Percentiles rank a stretch among this genome's conserved stretches.
Evolutionary conservation across 1,140 invertebrate species (phyloP).

Genomic region (Drusus annulatus): DNA sequence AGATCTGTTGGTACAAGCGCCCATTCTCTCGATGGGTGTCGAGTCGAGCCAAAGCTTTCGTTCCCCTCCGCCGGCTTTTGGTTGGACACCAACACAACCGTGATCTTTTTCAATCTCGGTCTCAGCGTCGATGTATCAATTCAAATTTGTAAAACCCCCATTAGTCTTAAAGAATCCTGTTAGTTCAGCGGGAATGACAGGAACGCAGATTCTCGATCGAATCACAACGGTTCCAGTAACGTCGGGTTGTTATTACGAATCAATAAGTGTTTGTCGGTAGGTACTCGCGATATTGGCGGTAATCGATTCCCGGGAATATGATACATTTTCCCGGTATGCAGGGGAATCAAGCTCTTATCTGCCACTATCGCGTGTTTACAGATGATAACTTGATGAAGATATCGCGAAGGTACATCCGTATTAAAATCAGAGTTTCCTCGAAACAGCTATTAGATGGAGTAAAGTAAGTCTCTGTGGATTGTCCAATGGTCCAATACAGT

Average conservation of each 20-base stretch:
- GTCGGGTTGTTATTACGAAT: too few species aligned
- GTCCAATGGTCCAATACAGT: too few species aligned
- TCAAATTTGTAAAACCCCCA: too few species aligned
- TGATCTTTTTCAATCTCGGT: background rate
- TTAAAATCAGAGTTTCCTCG: background rate
- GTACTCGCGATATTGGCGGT: too few species aligned
- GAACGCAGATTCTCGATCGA: too few species aligned
- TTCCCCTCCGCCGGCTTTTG: background rate
- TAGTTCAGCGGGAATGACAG: too few species aligned
- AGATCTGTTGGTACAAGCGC: conserved; percentile 30
- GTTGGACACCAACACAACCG: background rate
- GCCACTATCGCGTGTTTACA: background rate
- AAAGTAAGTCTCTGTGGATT: background rate
- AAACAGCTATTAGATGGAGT: background rate
- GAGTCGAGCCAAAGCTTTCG: background rate
- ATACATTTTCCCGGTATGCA: background rate
- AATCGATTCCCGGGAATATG: too few species aligned
- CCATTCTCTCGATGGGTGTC: conserved; percentile 45
- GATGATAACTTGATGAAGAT: background rate
- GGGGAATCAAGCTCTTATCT: background rate
- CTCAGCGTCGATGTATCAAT: background rate
- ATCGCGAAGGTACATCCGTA: background rate
- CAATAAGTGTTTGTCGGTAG: too few species aligned
- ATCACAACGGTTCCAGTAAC: too few species aligned
- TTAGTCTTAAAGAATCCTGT: too few species aligned